These are phyloP conservation scores for Orestias chungarensis DNA, from an alignment of 2,797 vertebrate genomes.

Conservation along the genomic window DNA sequence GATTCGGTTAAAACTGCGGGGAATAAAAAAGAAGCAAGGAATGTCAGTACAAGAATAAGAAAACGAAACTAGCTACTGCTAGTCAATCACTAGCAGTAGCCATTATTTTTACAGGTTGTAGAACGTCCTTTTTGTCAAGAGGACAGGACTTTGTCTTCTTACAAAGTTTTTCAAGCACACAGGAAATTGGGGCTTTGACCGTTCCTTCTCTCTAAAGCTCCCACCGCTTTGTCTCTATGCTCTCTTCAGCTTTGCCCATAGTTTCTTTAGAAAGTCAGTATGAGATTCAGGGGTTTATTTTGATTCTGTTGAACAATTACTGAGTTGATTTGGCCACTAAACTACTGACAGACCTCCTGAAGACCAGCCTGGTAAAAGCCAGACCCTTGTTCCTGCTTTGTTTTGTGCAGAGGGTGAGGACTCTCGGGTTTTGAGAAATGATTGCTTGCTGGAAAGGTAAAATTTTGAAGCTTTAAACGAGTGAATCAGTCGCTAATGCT, in stretches of 20 bases:
- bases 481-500: too few species aligned
- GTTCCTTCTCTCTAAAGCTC: not conserved
- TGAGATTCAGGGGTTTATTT: not conserved
- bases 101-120: not conserved
- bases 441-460: too few species aligned
- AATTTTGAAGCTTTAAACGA: too few species aligned
- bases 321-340: not conserved
- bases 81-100: not conserved
- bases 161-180: too few species aligned
- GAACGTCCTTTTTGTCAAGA: not conserved
- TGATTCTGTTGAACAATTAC: not conserved
- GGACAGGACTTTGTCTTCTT: too few species aligned
- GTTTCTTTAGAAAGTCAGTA: not conserved
- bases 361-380: too few species aligned
- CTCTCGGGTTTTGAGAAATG: too few species aligned
- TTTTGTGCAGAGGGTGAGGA: too few species aligned
- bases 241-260: not conserved
- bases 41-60: too few species aligned
- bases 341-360: not conserved
- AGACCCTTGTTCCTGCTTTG: too few species aligned
- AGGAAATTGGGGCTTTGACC: not conserved
- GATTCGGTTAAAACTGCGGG: slow-evolving; percentile 92
- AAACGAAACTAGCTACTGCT: too few species aligned
- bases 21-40: not conserved
- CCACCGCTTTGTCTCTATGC: not conserved